Evolutionary conservation across 2,797 vertebrate species (phyloP).

Genomic region (Protonibea diacanthus): DNA sequence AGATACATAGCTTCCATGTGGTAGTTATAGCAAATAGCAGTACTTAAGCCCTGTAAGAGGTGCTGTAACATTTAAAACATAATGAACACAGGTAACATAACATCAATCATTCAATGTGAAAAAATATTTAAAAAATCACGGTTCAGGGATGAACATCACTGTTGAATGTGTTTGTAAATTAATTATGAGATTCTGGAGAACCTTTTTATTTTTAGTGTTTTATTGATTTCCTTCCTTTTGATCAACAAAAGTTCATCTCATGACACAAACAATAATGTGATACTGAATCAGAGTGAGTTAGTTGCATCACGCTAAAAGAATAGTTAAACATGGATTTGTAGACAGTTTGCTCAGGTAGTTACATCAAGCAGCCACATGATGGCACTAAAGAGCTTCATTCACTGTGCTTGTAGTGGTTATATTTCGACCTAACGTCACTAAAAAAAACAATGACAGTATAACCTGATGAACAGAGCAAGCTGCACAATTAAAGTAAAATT

Average conservation of each 20-base stretch:
- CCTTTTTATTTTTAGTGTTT: background rate
- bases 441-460: no score
- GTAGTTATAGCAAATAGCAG: no score
- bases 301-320: background rate
- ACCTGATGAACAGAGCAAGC: background rate
- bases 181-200: background rate
- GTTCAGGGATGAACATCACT: no score
- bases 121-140: no score
- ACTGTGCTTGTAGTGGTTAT: background rate
- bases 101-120: no score
- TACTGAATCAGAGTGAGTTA: background rate
- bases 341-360: background rate
- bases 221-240: slow-evolving; percentile 22
- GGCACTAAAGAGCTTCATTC: background rate
- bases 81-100: no score
- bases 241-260: slow-evolving; percentile 26
- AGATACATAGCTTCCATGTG: no score
- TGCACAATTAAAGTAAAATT: background rate
- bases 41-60: no score
- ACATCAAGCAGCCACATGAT: background rate
- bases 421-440: background rate
- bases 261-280: background rate
- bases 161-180: background rate
- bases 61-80: no score
- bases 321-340: background rate